Conservation (phyloP, 1,140 invertebrate genomes). For the Cydia pomonella region DNA sequence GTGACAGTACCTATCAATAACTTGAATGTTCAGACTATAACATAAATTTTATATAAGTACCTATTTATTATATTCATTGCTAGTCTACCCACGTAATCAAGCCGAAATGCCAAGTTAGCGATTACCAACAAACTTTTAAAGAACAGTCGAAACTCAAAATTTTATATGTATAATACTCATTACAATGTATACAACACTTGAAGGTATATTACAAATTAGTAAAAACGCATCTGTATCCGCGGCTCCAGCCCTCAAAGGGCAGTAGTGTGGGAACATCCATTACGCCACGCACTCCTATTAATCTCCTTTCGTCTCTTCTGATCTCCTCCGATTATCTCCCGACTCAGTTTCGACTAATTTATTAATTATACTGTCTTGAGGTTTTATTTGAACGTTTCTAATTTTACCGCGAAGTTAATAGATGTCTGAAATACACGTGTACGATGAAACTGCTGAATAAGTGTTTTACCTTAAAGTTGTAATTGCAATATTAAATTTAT, state of each 20-base stretch:
- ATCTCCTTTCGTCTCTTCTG: conserved; percentile 41
- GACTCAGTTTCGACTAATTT: conserved; percentile 15
- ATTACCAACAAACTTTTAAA: too few relatives aligned
- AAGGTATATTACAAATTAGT: background rate
- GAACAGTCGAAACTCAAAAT: too few relatives aligned
- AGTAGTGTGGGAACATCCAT: conserved; percentile 41
- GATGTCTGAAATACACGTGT: background rate
- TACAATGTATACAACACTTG: too few relatives aligned
- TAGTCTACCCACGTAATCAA: too few relatives aligned
- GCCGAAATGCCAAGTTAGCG: too few relatives aligned
- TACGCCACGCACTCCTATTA: conserved; percentile 41
- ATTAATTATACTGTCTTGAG: conserved; percentile 17
- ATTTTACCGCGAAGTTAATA: conserved; percentile 17
- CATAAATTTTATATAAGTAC: too few relatives aligned
- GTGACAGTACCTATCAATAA: too few relatives aligned
- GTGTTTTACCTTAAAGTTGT: background rate
- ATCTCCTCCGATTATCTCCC: conserved; percentile 45
- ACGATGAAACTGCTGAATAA: background rate
- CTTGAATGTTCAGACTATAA: too few relatives aligned
- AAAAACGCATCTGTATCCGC: background rate
- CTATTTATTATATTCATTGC: too few relatives aligned
- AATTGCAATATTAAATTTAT: background rate
- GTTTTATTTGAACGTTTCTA: conserved; percentile 3
- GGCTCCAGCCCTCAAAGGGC: conserved; percentile 8
- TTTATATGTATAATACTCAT: too few relatives aligned